Evolutionary conservation across 35 echinoderm and acorn worm genomes (phyloP), one percentile per base, ranked within the genome.

Genomic region (Ophiothrix spiculata): DNA sequence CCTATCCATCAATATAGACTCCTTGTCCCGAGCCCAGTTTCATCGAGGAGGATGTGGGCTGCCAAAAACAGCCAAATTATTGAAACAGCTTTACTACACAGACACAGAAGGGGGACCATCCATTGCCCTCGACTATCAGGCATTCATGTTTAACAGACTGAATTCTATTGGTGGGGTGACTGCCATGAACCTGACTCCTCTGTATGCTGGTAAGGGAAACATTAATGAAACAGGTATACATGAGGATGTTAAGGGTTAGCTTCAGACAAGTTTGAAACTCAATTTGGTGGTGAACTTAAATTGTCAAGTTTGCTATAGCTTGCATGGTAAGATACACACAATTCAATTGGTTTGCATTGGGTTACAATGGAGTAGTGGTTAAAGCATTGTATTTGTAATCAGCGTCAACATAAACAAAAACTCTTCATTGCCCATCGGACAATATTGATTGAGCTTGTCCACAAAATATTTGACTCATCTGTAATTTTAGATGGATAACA

Each of bases 191-290:
- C 78, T 93, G 23, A 89, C 86, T 33, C 92, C 92, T 8, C 83
- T 93, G 1, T 93, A 89, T 90, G 92, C 92, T 40, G 92, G 92
- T 93, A 81, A 89, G 75, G n/a, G n/a, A n/a, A n/a, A n/a, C n/a
- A n/a, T n/a, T n/a, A n/a, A n/a, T n/a, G 21, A 33, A 40, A 56
- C 13, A 10, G 11, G n/a, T 35, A 79, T 79, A 12, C 38, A 37
- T 23, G 21, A 25, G 8, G 6, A 23, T 25, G 6, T 35, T 79
- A 23, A 33, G 38, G 6, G 31, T 34, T 34, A 79, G 77, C 77
- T 37, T 33, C 3, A n/a, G 1, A 79, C 1, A 79, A 37, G 32
- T 23, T n/a, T 32, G 13, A 37, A 34, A 79, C 4, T 19, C n/a
- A n/a, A n/a, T n/a, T n/a, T n/a, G n/a, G n/a, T n/a, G n/a, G n/a